Evolutionary conservation across 2,113 vertebrate genomes (phyloP), one percentile per base, ranked within the genome.

Genomic region (Rhipidura dahli): DNA sequence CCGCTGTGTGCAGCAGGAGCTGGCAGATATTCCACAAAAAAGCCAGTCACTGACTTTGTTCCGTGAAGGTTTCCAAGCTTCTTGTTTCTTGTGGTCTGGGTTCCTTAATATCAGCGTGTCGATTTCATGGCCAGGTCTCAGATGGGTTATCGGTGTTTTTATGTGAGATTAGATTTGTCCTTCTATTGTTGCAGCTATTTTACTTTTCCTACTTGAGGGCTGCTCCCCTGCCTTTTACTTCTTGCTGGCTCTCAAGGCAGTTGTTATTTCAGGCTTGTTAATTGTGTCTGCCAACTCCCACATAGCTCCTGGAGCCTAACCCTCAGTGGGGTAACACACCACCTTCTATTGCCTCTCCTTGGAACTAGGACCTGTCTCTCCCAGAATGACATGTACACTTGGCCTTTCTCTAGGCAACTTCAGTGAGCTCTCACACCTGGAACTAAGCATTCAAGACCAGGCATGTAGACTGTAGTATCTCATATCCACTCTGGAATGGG

Each of bases 191-290:
- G 85, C 64, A 83, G 68, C 81, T 92, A 51, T 56, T 91, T 95
- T 61, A 66, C 71, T 91, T 95, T 96, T 88, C 75, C 71, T 94
- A 45, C 63, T 78, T 70, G 51, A 66, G 72, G 60, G 31, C 90
- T 13, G 15, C 76, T 93, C 68, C 79, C 90, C 40, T 83, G 82
- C 47, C 60, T 90, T 96, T 83, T 77, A 76, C 35, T 90, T 90
- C 83, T 90, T 73, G 79, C 84, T 77, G 40, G 39, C 54, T 96
- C 82, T 87, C 30, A 88, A 64, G 51, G 49, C 83, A 78, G 2
- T 87, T 97, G 68, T 95, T 96, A 59, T 90, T 94, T 92, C 83
- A 92, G 64, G n/a, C 56, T 79, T 70, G 56, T 66, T 96, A 51
- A 47, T 73, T 78, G 60, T 87, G 68, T 63, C 79, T 94, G 88